phyloP scores from a whole-genome alignment of 2,113 vertebrate species.

The Aplodontia rufa region DNA sequence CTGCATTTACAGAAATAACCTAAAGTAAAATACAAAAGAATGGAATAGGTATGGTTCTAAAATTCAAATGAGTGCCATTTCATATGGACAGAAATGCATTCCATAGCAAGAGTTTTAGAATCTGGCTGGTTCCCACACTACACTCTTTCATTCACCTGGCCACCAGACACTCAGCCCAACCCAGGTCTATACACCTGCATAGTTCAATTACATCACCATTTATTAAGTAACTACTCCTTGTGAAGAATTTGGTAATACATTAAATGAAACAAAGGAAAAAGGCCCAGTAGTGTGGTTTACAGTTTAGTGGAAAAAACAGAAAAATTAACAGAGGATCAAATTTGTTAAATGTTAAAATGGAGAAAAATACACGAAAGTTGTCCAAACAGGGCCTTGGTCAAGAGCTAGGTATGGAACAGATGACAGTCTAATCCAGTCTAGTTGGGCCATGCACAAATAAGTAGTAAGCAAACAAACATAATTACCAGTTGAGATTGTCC shows the following conservation, averaged over 20 bases:
- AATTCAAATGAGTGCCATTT: background rate
- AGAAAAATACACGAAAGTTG: background rate
- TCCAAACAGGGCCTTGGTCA: background rate
- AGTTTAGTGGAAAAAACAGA: too few relatives aligned
- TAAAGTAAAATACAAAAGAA: background rate
- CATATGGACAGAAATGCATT: background rate
- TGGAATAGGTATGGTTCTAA: background rate
- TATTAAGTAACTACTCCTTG: background rate
- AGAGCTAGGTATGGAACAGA: background rate
- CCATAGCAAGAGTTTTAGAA: background rate
- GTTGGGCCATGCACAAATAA: background rate
- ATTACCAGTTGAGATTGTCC: too few relatives aligned
- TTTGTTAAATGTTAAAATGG: background rate
- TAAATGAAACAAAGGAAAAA: background rate
- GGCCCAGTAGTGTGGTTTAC: background rate
- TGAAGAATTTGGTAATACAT: background rate
- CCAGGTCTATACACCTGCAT: background rate
- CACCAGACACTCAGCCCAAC: background rate
- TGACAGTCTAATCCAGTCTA: background rate
- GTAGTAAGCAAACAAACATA: too few relatives aligned
- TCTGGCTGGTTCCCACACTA: background rate
- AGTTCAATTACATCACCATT: background rate
- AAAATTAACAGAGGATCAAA: too few relatives aligned
- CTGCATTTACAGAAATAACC: background rate
- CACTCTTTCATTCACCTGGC: background rate